Percentiles rank a stretch among this genome's conserved stretches.
Conservation (phyloP, 1,140 invertebrate genomes). For the Drosophila kohkoa region DNA sequence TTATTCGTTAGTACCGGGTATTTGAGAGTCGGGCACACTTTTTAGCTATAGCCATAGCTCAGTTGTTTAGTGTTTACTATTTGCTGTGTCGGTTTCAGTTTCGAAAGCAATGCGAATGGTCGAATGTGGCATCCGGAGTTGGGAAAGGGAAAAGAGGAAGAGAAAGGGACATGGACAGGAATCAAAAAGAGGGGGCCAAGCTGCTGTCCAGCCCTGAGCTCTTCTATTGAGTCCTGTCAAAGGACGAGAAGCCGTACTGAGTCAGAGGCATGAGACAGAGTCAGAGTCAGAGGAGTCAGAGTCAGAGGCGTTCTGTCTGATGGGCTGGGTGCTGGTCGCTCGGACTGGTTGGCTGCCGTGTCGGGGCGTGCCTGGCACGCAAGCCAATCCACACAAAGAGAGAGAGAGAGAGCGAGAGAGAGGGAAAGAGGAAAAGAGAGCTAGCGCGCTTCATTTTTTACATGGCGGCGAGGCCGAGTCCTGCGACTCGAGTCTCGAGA, state of each 20-base stretch:
- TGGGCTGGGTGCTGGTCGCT: conserved; percentile 73
- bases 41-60: too few relatives aligned
- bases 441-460: conserved; percentile 59
- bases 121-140: conserved; percentile 16
- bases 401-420: conserved; percentile 11
- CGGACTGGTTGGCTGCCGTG: conserved; percentile 52
- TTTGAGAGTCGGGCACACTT: too few relatives aligned
- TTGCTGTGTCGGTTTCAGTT: conserved; percentile 38
- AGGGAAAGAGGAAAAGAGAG: not conserved
- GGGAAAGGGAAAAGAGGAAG: not conserved
- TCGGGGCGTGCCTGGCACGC: conserved; percentile 76
- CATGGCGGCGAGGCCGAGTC: conserved; percentile 57
- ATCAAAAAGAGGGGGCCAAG: not conserved
- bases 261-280: conserved; percentile 14
- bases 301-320: conserved; percentile 51
- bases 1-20: too few relatives aligned
- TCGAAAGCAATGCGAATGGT: conserved; percentile 35
- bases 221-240: conserved; percentile 20
- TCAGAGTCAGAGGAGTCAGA: not conserved
- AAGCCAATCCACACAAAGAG: conserved; percentile 49
- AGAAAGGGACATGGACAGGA: too few relatives aligned
- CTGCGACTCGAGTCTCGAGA: conserved; percentile 5
- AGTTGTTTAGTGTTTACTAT: not conserved
- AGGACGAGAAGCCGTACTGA: not conserved
- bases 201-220: conserved; percentile 48